A percentile compares a stretch with the other conserved stretches of the same genome.
phyloP scores from a whole-genome alignment of 2,888 invertebrate genomes.

The Scaptomyza tumidula region DNA sequence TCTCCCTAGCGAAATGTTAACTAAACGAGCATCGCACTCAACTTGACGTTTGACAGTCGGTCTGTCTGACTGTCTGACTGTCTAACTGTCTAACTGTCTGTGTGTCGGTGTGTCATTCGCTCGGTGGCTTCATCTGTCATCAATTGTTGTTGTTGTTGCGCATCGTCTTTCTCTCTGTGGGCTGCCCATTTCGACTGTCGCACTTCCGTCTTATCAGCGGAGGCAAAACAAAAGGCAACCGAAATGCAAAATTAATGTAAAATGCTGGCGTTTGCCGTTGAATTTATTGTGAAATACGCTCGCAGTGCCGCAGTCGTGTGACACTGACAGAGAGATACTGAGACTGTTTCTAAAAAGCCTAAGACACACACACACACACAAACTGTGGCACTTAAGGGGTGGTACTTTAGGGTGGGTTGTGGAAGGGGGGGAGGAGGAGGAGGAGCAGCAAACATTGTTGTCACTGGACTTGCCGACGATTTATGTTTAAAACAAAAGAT shows the following conservation, averaged over 20 bases:
- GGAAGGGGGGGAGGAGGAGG: background rate
- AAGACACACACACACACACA: constrained; percentile 14
- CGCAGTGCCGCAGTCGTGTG: constrained; percentile 18
- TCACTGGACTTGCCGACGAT: constrained; percentile 51
- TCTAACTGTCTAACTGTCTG: constrained; percentile 8
- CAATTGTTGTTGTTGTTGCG: background rate
- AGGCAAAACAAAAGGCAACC: constrained; percentile 44
- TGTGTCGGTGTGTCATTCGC: constrained; percentile 21
- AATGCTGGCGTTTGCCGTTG: constrained; percentile 41
- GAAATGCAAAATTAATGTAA: constrained; percentile 74
- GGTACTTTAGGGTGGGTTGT: background rate
- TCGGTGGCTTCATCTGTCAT: constrained; percentile 32
- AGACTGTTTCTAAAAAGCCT: background rate
- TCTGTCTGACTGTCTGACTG: constrained; percentile 6
- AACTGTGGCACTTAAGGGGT: constrained; percentile 11
- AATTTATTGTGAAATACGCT: constrained; percentile 53
- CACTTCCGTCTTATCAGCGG: constrained; percentile 52
- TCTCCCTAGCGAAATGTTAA: constrained; percentile 15
- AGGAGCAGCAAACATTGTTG: constrained; percentile 23
- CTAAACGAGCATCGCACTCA: constrained; percentile 17
- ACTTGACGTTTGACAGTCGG: constrained; percentile 12
- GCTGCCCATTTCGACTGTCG: constrained; percentile 27
- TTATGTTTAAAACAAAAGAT: constrained; percentile 73
- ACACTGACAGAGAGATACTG: constrained; percentile 11
- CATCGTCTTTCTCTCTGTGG: background rate